Conservation (phyloP, 2,113 vertebrate species). For the Cyanoderma ruficeps region DNA sequence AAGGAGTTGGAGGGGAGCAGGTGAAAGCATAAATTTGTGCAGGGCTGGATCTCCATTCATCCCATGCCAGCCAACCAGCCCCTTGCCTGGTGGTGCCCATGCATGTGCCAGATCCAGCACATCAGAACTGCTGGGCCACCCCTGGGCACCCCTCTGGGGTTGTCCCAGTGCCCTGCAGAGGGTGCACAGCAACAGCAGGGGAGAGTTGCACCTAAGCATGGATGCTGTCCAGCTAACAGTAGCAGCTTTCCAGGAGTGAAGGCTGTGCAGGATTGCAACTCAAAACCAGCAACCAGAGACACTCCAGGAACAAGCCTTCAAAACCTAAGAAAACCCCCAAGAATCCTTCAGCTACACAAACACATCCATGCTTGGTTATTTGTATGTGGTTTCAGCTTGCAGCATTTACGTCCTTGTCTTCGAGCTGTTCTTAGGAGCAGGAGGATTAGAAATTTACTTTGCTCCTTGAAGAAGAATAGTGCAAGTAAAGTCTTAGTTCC, state of each 20-base stretch:
- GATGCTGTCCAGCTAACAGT: neutral
- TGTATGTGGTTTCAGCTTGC: neutral
- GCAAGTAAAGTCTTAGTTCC: neutral
- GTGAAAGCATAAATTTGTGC: neutral
- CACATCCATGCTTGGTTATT: neutral
- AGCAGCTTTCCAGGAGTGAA: neutral
- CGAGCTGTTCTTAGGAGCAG: neutral
- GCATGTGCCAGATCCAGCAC: neutral
- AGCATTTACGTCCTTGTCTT: neutral
- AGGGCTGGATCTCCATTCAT: neutral
- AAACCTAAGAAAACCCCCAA: neutral
- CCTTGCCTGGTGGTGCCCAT: neutral
- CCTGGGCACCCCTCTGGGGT: neutral
- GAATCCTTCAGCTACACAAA: neutral
- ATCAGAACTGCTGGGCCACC: neutral
- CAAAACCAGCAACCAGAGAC: neutral
- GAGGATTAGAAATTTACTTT: neutral
- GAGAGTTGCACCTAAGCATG: neutral
- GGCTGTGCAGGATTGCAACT: neutral
- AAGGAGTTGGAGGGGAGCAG: neutral
- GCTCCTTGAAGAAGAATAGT: neutral
- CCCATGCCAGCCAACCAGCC: neutral
- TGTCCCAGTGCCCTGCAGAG: neutral
- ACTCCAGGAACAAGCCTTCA: neutral
- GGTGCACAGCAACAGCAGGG: neutral